Conservation (phyloP, 2,797 vertebrate genomes). For the Enteromius radiatus region DNA sequence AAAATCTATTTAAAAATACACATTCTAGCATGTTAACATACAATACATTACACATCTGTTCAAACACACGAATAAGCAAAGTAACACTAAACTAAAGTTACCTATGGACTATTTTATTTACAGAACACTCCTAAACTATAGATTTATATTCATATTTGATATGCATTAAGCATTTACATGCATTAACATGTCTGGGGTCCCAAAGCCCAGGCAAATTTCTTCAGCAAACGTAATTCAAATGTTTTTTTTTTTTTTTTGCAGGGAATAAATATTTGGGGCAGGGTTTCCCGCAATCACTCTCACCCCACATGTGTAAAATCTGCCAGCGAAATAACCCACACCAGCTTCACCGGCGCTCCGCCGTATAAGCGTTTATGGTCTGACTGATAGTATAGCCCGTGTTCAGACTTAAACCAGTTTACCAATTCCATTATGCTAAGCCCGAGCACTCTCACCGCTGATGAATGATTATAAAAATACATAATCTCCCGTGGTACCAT, state of each 20-base stretch:
- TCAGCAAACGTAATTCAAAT: constrained; percentile 22
- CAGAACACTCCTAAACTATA: background rate
- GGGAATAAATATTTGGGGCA: constrained; percentile 34
- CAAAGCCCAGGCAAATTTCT: background rate
- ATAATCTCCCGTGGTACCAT: constrained; percentile 83
- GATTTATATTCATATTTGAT: constrained; percentile 14
- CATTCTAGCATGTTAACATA: background rate
- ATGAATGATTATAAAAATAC: constrained; percentile 85
- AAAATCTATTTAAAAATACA: background rate
- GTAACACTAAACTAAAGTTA: background rate
- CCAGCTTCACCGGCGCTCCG: constrained; percentile 75
- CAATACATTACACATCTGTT: background rate
- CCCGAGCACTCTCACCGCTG: constrained; percentile 82
- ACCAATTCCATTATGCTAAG: constrained; percentile 89
- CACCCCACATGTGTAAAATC: constrained; percentile 55
- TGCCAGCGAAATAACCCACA: constrained; percentile 39
- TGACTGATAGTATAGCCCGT: constrained; percentile 80
- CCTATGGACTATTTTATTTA: background rate
- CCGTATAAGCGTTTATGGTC: constrained; percentile 74
- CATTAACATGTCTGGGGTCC: background rate
- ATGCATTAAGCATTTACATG: constrained; percentile 20
- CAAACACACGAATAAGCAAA: too few relatives aligned
- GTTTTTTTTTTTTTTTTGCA: constrained; percentile 12
- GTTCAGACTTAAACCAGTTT: constrained; percentile 87
- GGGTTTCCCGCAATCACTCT: constrained; percentile 21